A percentile compares a stretch with the other conserved stretches of the same genome.
Evolutionary conservation across 1,140 invertebrate genomes (phyloP).

Genomic region (Phymorhynchus buccinoides): DNA sequence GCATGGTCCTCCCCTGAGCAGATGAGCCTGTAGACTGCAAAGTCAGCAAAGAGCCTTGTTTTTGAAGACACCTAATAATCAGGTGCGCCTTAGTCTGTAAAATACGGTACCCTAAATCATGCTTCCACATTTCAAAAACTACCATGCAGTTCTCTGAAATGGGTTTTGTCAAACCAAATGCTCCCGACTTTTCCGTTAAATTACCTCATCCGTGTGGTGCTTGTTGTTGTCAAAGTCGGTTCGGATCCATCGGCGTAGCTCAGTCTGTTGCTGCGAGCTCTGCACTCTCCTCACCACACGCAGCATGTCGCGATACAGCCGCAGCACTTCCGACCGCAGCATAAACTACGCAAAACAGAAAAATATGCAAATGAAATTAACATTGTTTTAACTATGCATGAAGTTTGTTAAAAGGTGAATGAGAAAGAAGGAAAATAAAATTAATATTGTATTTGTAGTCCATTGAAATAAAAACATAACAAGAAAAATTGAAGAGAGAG

Average conservation of each 20-base stretch:
- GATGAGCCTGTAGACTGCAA: too few species aligned
- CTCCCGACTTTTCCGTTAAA: neutral
- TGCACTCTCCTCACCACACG: conserved; percentile 80
- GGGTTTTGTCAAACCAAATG: too few species aligned
- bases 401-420: neutral
- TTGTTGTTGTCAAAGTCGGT: conserved; percentile 78
- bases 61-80: neutral
- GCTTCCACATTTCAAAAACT: too few species aligned
- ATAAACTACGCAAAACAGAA: conserved; percentile 78
- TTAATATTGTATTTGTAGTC: neutral
- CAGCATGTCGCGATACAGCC: conserved; percentile 83
- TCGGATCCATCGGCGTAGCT: conserved; percentile 81
- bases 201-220: conserved; percentile 58
- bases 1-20: too few species aligned
- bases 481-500: neutral
- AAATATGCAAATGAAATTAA: neutral
- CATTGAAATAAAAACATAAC: neutral
- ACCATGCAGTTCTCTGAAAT: neutral
- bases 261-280: conserved; percentile 77
- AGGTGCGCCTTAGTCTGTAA: too few species aligned
- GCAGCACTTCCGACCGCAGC: conserved; percentile 83
- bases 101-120: neutral
- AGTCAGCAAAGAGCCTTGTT: neutral
- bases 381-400: neutral
- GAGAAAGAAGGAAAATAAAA: neutral